Base-by-base conservation (phyloP, 2,113 vertebrate genomes). In the Rhynchopsitta pachyrhyncha region DNA sequence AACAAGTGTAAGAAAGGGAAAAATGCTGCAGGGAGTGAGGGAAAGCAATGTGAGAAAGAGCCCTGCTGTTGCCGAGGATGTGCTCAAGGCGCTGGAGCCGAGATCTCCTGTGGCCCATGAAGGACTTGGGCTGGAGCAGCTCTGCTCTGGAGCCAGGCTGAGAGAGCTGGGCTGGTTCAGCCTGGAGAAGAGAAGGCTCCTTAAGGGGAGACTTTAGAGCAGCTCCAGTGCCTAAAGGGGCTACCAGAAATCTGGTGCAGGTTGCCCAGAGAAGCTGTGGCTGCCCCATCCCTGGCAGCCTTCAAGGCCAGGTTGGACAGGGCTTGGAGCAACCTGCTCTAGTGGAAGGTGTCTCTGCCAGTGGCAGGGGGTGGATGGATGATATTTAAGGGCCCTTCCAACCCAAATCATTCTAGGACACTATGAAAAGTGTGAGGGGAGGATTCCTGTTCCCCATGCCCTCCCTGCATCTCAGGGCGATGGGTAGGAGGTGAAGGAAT, bases 71-170 rank as follows among this genome's bases (percentile, higher is more conserved):
- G 28, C 37, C 2, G 8, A 20, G 44, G 10, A 50, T 70, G 17
- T 25, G 29, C 42, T 37, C 3, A 4, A 17, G 39, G 33, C 39
- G 8, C 33, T 23, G 27, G 37, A 64, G 71, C 28, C 7, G 29
- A 35, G 17, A 25, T 52, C 13, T 14, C 20, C n/a, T 7, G 3
- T 1, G 18, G 31, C 46, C 19, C 3, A 0, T 7, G 7, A 28
- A 60, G n/a, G 3, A 13, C 12, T 9, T 0, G 7, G 42, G 24
- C 11, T 50, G 39, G 15, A 77, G 39, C 22, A 59, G 13, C 33
- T 35, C 9, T 35, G 13, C 33, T 24, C 13, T 59, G 57, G 33
- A 59, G 33, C 33, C 33, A 59, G 55, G 33, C 33, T 59, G 52
- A 31, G 55, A 15, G 13, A 59, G 20, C 20, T 59, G 55, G 33